Evolutionary conservation across 2,113 vertebrate species (phyloP), one percentile per base, ranked within the genome.

Genomic region (Brachyistius frenatus): DNA sequence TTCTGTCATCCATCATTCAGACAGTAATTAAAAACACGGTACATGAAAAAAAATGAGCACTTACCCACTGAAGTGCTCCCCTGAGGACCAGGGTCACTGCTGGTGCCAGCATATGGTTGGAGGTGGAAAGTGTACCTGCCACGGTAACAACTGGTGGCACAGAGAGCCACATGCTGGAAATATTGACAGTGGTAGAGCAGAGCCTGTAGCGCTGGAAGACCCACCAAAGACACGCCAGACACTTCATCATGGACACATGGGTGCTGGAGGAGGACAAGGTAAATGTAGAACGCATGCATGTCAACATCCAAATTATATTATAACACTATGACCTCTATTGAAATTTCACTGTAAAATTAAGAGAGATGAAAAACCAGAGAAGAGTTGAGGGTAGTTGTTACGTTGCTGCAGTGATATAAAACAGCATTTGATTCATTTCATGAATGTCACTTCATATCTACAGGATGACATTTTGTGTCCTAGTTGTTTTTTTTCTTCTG

Each of bases 191-290:
- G 96, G 89, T 95, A 93, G 4, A 99, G 86, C 23, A 99, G 94
- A 35, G 96, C 95, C 88, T 95, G 95, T 1, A 99, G 95, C 0
- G 97, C 97, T 49, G 97, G 95, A 66, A 95, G 95, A 78, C 98
- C 97, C 44, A 89, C 90, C 37, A 98, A 91, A 9, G 96, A 96
- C 56, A 97, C 50, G 16, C 96, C 97, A 5, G 97, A 96, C 44
- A 95, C 96, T 86, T 99, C 97, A 76, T 98, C 97, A 0, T 97
- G 96, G 49, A 99, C 97, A 90, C 95, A 97, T 0, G 96, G 97
- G 31, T 96, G 96, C 98, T 99, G 74, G 5, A 76, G 44, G n/a
- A 68, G 5, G 78, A 65, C 53, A 80, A 7, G n/a, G 41, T 41
- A 9, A 63, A 67, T 39, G n/a, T 6, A 33, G 37, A 39, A 49